Percentiles rank a stretch among this genome's conserved stretches.
Evolutionary conservation across 2,888 invertebrate species (phyloP).

Genomic region (Dryocosmus kuriphilus): DNA sequence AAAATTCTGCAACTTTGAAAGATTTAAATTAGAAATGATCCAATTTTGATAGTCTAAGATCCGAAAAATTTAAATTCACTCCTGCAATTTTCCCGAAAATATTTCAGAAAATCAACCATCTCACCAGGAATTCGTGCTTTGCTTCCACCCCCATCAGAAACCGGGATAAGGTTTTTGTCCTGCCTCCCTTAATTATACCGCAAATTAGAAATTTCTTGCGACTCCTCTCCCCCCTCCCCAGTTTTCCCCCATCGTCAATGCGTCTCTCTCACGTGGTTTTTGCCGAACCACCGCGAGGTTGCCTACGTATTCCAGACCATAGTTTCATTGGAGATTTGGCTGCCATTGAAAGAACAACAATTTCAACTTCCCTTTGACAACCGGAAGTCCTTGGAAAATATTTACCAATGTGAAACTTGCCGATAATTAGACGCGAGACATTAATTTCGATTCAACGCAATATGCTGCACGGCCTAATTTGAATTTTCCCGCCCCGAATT

Average conservation of each 20-base stretch:
- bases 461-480: conserved; percentile 75
- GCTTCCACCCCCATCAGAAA: conserved; percentile 67
- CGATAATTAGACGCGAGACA: conserved; percentile 74
- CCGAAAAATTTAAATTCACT: no score
- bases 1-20: no score
- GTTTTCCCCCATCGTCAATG: conserved; percentile 36
- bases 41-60: no score
- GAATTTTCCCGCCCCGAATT: conserved; percentile 70
- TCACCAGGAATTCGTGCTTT: conserved; percentile 71
- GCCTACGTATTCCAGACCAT: conserved; percentile 55
- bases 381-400: not conserved
- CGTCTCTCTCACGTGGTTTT: conserved; percentile 65
- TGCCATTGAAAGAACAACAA: not conserved
- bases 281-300: conserved; percentile 65
- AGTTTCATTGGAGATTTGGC: conserved; percentile 56
- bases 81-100: no score
- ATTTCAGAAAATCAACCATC: conserved; percentile 9
- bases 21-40: no score
- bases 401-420: conserved; percentile 46
- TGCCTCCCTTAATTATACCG: conserved; percentile 76
- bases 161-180: conserved; percentile 71
- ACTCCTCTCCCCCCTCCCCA: conserved; percentile 52
- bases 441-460: conserved; percentile 76
- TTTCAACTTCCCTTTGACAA: not conserved
- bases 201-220: conserved; percentile 77